Base-by-base conservation (phyloP, 2,888 invertebrate species). In the Gymnoscelis rufifasciata region DNA sequence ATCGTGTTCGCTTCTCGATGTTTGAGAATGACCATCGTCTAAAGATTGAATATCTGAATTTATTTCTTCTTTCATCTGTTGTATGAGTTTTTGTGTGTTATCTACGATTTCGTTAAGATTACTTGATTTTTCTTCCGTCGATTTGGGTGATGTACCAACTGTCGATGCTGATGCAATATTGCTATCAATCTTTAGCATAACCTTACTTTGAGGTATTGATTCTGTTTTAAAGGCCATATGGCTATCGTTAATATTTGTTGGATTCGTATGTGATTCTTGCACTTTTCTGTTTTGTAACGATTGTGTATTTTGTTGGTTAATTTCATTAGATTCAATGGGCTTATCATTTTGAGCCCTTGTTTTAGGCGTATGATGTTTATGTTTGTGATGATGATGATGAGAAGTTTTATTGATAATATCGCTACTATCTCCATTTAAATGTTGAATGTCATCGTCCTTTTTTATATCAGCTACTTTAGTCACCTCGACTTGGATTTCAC, bases 21-120 rank as follows among this genome's bases (percentile, higher is more conserved):
- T 77, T 43, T 56, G 51, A n/a, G 56, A 54, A 48, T 83, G 86
- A 48, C 71, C 71, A 14, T 74, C 81, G 52, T 78, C 78, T 23
- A 83, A 69, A n/a, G 84, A 87, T 63, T 89, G 90, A 59, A 91
- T 90, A 62, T 90, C 90, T 15, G 84, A 88, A 68, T 90, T 90
- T 27, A 91, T 91, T 83, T 91, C 91, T 59, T 90, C 90, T 66
- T 90, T 90, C 91, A 91, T 91, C 74, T 91, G 91, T 56, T 91
- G 90, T 51, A 91, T 91, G 30, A 91, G 64, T 46, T 83, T 86
- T 67, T 91, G 91, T 0, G 91, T 91, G 47, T 90, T 89, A 60
- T 89, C 90, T 6, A 91, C 91, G 38, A 91, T 83, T 52, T 91
- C 90, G 54, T 74, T 81, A 15, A 88, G 65, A 54, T 88, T 87